Base-by-base conservation (phyloP, 1,140 invertebrate species). In the Cydia splendana region DNA sequence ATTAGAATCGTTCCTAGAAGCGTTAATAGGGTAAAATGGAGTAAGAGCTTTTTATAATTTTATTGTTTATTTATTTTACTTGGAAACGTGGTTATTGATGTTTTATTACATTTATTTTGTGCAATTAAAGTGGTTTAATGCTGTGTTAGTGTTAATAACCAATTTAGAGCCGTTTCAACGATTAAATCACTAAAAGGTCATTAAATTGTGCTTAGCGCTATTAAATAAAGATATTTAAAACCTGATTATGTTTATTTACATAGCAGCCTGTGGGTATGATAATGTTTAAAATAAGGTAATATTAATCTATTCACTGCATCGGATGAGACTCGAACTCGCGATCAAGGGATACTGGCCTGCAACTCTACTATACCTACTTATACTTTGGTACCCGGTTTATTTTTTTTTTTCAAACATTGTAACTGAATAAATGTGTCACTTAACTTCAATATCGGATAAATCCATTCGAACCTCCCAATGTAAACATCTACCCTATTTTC, bases 21-120 rank as follows among this genome's bases (percentile, higher is more conserved):
- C 67, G 67, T 71, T 71, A 71, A 71, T 71, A 71, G 67, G 67
- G 67, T 71, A 71, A 71, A 71, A 71, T 45, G 67, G 38, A 71
- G 67, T 71, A 71, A 71, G 28, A 13, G 67, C 57, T 71, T 71
- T 71, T 71, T 71, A 71, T 71, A 34, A 71, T 71, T 45, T 71
- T 71, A 71, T 71, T 71, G 38, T 71, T 71, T 71, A 71, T 71
- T 71, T 71, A 71, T 71, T 71, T 71, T 71, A 71, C 67, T 71
- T 20, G 67, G 67, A 71, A 71, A 71, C 30, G 34, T 30, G 38
- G 13, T 38, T 71, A 45, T 71, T 42, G 34, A 71, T 71, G 30
- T 71, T 71, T 71, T 71, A 71, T 38, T 28, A 20, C 67, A 71
- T 71, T 71, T 71, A 71, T 71, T 71, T 42, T 71, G 10, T 71